Conservation (phyloP, 2,113 vertebrate species). For the Aphelocoma coerulescens region DNA sequence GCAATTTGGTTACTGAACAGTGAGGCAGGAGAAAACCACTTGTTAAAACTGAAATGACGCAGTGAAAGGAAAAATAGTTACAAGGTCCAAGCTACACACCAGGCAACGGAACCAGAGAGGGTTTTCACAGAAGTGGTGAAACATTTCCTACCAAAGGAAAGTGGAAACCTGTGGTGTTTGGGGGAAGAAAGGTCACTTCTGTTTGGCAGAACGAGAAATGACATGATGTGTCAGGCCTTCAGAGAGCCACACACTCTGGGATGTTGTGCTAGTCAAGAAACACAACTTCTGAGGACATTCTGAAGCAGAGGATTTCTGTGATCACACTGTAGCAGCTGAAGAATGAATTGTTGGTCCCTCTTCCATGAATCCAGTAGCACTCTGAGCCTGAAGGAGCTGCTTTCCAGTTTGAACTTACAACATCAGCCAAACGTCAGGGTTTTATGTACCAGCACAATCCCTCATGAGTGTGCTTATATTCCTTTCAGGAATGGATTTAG, state of each 20-base stretch:
- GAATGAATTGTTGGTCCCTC: not conserved
- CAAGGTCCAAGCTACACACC: not conserved
- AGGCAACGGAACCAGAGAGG: not conserved
- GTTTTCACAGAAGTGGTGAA: not conserved
- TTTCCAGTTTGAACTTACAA: not conserved
- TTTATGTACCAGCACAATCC: not conserved
- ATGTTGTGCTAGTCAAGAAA: not conserved
- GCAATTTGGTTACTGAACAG: not conserved
- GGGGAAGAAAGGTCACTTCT: not conserved
- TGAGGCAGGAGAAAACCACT: not conserved
- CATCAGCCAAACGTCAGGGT: not conserved
- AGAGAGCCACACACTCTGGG: not conserved
- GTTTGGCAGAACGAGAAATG: not conserved
- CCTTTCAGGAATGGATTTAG: not conserved
- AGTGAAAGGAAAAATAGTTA: not conserved
- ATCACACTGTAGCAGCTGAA: not conserved
- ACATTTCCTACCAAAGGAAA: constrained; percentile 14
- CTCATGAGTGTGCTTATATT: not conserved
- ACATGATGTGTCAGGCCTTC: not conserved
- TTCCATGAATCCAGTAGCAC: not conserved
- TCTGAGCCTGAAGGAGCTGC: not conserved
- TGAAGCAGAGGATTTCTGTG: not conserved
- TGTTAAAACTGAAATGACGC: not conserved
- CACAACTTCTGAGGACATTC: not conserved
- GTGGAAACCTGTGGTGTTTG: not conserved